These are phyloP conservation scores for Geopemphigus sp. DNA, from an alignment of 1,140 invertebrate species.

Conservation along the genomic window DNA sequence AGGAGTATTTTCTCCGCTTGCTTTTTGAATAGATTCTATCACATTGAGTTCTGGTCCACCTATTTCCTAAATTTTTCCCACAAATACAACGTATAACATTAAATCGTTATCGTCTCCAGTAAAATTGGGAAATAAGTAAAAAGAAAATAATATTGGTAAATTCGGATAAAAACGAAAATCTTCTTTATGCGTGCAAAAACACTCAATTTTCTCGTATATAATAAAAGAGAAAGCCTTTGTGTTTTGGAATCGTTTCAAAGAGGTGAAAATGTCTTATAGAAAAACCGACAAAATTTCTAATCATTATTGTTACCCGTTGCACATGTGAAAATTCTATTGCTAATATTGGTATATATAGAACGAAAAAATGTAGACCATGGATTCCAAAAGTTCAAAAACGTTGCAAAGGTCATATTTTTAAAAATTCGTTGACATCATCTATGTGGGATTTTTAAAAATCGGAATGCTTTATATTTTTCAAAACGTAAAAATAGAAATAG, in stretches of 20 bases:
- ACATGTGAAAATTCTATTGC: no score
- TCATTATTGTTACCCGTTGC: no score
- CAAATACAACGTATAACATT: not conserved
- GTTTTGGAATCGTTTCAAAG: not conserved
- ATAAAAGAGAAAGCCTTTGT: not conserved
- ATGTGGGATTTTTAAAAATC: no score
- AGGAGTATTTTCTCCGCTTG: not conserved
- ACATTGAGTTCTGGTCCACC: not conserved
- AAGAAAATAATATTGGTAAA: not conserved
- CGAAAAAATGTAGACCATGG: no score
- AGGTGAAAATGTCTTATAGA: no score
- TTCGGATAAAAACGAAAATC: not conserved
- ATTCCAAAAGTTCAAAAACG: no score
- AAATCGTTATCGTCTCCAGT: not conserved
- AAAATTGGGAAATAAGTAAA: not conserved
- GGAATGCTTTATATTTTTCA: no score
- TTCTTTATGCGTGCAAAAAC: not conserved
- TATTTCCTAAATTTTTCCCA: not conserved
- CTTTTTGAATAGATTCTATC: conserved; percentile 8
- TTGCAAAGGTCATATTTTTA: no score
- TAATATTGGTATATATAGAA: no score
- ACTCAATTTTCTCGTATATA: not conserved
- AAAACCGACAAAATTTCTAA: no score
- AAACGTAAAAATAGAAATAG: no score
- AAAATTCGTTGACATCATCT: no score